Base-by-base conservation (phyloP, 2,113 vertebrate genomes). In the Ranitomeya imitator region DNA sequence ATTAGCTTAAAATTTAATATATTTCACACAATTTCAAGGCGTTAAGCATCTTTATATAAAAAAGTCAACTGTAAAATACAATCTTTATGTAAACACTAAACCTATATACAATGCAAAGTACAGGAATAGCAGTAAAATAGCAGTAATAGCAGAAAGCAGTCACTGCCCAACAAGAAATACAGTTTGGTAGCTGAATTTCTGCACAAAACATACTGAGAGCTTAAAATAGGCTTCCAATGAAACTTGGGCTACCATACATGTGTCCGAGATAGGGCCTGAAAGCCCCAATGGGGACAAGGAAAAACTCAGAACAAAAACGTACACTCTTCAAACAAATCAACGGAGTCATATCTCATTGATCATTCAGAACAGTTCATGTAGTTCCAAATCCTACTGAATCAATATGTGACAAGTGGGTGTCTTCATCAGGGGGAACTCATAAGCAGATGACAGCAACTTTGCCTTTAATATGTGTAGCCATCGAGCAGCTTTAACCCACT, bases 291-390 rank as follows among this genome's bases (percentile, higher is more conserved):
- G 61, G 6, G 18, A 4, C 37, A 45, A 45, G 37, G 37, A 45
- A 45, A 3, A 45, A 45, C 37, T 69, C 19, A 67, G 37, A 52
- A 45, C 57, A 84, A 77, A 77, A 65, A 15, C 14, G 57, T 21
- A 11, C 71, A 55, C 69, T 23, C 59, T 26, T 51, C 81, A 79
- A 78, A 69, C 82, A 78, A 85, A 85, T 69, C 71, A 85, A 26
- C 67, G 57, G 59, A 18, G 45, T 67, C 45, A 79, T 67, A 63
- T 76, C 45, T 84, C 74, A 88, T 88, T 85, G 81, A 89, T 85
- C 81, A 89, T 84, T 84, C 84, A 73, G 60, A 82, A 59, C 69
- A 84, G 71, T 67, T 69, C 80, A 88, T 31, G 57, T 83, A 78
- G 18, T 23, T 76, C 37, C 21, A 76, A 4, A 45, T 65, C 55